A percentile compares a stretch with the other conserved stretches of the same genome.
Conservation (phyloP, 2,888 invertebrate genomes). For the Tiliacea aurago region DNA sequence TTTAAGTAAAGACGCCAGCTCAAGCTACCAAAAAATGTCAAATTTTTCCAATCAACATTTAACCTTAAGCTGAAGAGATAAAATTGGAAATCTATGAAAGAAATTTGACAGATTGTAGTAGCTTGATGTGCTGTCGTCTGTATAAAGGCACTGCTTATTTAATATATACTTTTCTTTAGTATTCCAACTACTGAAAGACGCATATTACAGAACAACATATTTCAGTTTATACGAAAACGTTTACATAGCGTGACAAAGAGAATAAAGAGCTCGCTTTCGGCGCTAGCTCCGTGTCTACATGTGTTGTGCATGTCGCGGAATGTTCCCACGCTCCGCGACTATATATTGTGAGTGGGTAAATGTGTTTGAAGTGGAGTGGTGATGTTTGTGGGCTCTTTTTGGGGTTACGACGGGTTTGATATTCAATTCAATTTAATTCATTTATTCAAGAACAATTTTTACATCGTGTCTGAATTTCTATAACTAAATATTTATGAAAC, state of each 20-base stretch:
- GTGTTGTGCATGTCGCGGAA: slow-evolving; percentile 24
- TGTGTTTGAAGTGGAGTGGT: slow-evolving; percentile 26
- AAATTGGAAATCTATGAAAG: no score
- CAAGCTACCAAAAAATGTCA: no score
- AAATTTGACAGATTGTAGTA: no score
- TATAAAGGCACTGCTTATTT: no score
- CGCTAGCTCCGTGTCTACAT: slow-evolving; percentile 30
- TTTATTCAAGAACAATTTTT: no score
- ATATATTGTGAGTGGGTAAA: slow-evolving; percentile 4
- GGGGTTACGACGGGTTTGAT: slow-evolving; percentile 16
- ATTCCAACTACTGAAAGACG: neutral
- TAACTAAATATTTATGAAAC: no score
- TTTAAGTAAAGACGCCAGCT: no score
- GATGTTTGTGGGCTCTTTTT: neutral
- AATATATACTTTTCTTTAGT: neutral
- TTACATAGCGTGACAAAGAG: slow-evolving; percentile 33
- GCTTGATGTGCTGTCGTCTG: no score
- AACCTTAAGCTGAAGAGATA: no score
- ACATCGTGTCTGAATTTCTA: no score
- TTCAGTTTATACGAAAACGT: slow-evolving; percentile 31
- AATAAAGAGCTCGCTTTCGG: slow-evolving; percentile 12
- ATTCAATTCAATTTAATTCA: no score
- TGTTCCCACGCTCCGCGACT: slow-evolving; percentile 55
- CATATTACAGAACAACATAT: slow-evolving; percentile 4
- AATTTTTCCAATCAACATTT: no score